phyloP scores from a whole-genome alignment of 2,113 vertebrate species.

The Oenanthe melanoleuca region DNA sequence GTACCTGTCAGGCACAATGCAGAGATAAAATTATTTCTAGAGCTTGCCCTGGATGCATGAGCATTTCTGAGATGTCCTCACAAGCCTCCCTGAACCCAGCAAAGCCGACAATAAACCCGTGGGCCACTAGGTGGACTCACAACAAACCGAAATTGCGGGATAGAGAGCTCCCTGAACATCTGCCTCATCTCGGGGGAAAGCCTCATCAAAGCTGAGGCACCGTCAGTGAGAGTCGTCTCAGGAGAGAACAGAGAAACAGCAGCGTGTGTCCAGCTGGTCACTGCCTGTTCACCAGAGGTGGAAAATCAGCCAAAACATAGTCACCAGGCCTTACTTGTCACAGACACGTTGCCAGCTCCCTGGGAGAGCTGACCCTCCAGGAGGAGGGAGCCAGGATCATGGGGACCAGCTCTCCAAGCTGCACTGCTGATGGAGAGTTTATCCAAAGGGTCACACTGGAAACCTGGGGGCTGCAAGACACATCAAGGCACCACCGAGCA shows the following conservation, averaged over 20 bases:
- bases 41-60: neutral
- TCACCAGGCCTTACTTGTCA: neutral
- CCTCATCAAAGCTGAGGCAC: neutral
- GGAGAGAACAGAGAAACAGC: neutral
- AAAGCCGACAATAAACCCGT: neutral
- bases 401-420: neutral
- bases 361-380: neutral
- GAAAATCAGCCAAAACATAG: neutral
- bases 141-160: neutral
- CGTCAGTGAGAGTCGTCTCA: accelerated
- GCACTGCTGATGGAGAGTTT: neutral
- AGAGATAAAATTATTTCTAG: neutral
- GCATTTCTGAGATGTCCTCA: neutral
- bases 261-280: accelerated
- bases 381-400: accelerated
- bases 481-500: neutral
- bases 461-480: neutral
- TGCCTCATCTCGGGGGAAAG: neutral
- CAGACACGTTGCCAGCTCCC: neutral
- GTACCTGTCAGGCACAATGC: neutral
- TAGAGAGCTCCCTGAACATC: accelerated
- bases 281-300: neutral
- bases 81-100: neutral
- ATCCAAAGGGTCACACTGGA: neutral
- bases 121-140: neutral